Base-by-base conservation (phyloP, 2,888 invertebrate species). In the Apamea crenata region DNA sequence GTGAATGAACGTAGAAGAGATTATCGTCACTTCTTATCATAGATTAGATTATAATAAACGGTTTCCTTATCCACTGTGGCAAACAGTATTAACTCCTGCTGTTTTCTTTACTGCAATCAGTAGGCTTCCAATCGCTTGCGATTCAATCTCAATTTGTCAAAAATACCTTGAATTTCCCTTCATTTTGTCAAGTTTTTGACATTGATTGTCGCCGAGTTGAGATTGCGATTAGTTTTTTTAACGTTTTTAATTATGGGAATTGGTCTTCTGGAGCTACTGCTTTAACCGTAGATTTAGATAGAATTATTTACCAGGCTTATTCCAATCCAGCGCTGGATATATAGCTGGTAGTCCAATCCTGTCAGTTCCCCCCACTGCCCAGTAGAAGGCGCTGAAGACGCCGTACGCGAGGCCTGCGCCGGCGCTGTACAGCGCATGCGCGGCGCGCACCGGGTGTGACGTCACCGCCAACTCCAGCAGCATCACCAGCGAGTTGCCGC, bases 261-360 rank as follows among this genome's bases (percentile, higher is more conserved):
- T 36, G 12, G 12, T 65, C 12, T 36, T 2, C 6, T 6, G 44
- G 10, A 75, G 50, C 2, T 59, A 44, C 7, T 61, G n/a, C 12
- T 63, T 32, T 32, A 80, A n/a, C 16, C 5, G 1, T 50, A 32
- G 40, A 32, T 63, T 32, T 50, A 3, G 1, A 1, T 21, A 32
- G 16, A 72, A 63, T 32, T 59, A 80, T 86, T 83, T 84, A 95
- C 97, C 95, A 0, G 98, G 98, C 77, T 97, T 97, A 81, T 97
- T 96, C 98, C 99, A 99, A 93, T 99, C 97, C 61, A 99, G 95
- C 0, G 98, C 97, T 56, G 97, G 97, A 92, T 99, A 99, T 83
- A 99, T 98, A 81, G 97, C 98, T 0, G 97, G 97, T 18, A 97
- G 92, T 0, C 98, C 98, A 63, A 95, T 85, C 47, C 96, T 90